Evolutionary conservation across 2,797 vertebrate species (phyloP).

Genomic region (Clarias laeviceps): DNA sequence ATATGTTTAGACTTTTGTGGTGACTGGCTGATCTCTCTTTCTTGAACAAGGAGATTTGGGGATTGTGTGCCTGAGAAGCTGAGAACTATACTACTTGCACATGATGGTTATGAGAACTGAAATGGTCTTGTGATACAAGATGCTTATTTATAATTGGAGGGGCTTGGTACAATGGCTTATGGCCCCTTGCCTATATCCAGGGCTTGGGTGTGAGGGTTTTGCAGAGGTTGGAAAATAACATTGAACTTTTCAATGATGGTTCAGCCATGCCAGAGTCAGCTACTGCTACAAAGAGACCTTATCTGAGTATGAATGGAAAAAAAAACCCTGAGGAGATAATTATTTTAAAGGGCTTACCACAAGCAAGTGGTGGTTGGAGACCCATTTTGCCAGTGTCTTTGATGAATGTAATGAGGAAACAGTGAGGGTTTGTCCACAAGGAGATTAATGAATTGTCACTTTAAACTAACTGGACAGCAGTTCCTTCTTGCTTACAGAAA

Average conservation of each 20-base stretch:
- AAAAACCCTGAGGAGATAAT: no score
- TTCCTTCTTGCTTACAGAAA: not conserved
- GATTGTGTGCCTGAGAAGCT: not conserved
- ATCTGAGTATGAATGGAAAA: not conserved
- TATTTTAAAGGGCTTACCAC: no score
- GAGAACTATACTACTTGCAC: not conserved
- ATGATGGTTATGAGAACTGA: not conserved
- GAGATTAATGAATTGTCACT: not conserved
- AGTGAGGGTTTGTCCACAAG: not conserved
- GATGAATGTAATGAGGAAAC: no score
- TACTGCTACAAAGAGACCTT: not conserved
- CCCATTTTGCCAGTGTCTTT: no score
- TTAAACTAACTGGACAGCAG: not conserved
- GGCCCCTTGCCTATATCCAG: not conserved
- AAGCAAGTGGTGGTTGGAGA: no score
- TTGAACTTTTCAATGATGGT: not conserved
- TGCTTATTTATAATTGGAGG: not conserved
- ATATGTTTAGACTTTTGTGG: not conserved
- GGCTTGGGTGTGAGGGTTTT: not conserved
- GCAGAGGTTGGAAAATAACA: not conserved
- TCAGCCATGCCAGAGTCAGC: not conserved
- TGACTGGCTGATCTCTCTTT: not conserved
- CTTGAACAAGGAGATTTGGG: not conserved
- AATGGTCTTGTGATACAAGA: not conserved
- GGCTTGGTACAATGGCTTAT: not conserved